Evolutionary conservation across 1,140 invertebrate genomes (phyloP).

Genomic region (Oryzaephilus surinamensis): DNA sequence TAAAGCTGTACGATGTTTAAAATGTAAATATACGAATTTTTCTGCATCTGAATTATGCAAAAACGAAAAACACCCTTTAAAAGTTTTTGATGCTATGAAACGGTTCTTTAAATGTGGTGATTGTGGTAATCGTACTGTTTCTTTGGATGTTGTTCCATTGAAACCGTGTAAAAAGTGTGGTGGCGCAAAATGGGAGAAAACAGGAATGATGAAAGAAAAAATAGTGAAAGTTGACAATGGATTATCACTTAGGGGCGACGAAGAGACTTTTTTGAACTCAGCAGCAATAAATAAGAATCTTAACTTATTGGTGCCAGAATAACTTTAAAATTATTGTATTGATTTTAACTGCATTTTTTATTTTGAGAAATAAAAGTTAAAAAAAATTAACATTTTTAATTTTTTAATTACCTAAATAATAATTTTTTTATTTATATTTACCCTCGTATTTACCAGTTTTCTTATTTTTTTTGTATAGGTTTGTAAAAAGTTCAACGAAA

Average conservation of each 20-base stretch:
- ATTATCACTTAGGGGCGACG: constrained; percentile 60
- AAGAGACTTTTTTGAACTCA: constrained; percentile 57
- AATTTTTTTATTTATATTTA: constrained; percentile 10
- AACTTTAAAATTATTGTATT: constrained; percentile 3
- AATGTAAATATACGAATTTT: constrained; percentile 83
- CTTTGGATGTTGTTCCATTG: constrained; percentile 65
- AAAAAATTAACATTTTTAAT: constrained; percentile 7
- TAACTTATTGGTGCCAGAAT: constrained; percentile 51
- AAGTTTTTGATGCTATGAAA: constrained; percentile 67
- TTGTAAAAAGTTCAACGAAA: constrained; percentile 66
- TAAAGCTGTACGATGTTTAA: constrained; percentile 78
- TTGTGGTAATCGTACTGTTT: constrained; percentile 72
- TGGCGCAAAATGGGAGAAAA: constrained; percentile 60
- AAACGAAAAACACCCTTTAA: constrained; percentile 65
- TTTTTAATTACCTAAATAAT: too few relatives aligned
- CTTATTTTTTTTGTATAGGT: constrained; percentile 48
- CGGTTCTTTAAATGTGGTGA: constrained; percentile 84
- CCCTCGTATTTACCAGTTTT: constrained; percentile 5
- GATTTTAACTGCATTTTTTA: neutral
- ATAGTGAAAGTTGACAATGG: constrained; percentile 41
- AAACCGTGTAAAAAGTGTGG: constrained; percentile 68
- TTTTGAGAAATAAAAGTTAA: constrained; percentile 5
- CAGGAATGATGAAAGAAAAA: constrained; percentile 70
- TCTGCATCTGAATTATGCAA: constrained; percentile 77
- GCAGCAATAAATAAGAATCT: constrained; percentile 48